Evolutionary conservation across 2,113 vertebrate genomes (phyloP).

Genomic region (Stegastes partitus): DNA sequence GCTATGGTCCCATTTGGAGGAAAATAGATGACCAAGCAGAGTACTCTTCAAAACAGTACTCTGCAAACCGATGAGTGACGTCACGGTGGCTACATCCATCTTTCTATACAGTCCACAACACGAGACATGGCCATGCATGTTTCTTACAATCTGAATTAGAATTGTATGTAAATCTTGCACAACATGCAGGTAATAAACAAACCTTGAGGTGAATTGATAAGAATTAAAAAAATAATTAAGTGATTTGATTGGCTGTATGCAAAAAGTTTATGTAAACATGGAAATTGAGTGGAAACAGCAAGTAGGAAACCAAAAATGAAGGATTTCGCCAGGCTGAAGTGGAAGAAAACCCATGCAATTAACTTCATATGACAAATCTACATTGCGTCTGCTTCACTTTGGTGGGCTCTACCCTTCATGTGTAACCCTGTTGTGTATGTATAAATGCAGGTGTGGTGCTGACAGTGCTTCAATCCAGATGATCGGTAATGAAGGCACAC

Average conservation of each 20-base stretch:
- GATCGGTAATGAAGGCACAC: conserved; percentile 48
- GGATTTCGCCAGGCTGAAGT: not conserved
- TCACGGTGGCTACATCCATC: no score
- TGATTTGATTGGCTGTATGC: no score
- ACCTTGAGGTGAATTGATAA: not conserved
- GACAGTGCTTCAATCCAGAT: conserved; percentile 11
- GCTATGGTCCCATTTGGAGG: no score
- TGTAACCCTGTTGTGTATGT: not conserved
- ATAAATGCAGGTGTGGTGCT: conserved; percentile 11
- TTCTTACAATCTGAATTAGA: conserved; percentile 8
- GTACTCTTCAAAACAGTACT: no score
- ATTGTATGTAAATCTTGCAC: conserved; percentile 18
- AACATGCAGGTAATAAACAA: conserved; percentile 13
- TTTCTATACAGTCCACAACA: no score
- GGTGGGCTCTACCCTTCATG: conserved; percentile 1
- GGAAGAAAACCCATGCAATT: not conserved
- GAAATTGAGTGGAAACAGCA: no score
- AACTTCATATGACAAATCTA: no score
- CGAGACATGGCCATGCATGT: conserved; percentile 21
- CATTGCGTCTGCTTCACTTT: not conserved
- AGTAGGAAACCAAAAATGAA: no score
- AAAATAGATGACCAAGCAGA: no score
- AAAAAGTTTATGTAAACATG: no score
- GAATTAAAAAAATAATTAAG: not conserved
- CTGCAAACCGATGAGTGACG: no score